Percentiles rank a stretch among this genome's conserved stretches.
These are phyloP conservation scores for Sycophaga agraensis DNA, from an alignment of 1,140 invertebrate species.

Conservation along the genomic window DNA sequence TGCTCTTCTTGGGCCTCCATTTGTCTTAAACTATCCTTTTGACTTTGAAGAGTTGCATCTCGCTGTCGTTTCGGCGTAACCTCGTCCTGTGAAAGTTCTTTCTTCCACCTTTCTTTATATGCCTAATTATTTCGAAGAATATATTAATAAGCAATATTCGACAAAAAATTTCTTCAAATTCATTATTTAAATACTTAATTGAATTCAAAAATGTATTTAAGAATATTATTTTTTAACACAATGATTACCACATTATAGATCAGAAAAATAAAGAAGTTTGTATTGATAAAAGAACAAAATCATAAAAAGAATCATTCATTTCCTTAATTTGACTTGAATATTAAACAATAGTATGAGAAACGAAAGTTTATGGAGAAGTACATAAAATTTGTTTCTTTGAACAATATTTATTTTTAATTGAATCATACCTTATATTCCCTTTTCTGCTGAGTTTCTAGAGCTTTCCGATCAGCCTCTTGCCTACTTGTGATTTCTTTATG, in stretches of 20 bases:
- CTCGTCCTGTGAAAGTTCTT: conserved; percentile 87
- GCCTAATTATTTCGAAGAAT: conserved; percentile 49
- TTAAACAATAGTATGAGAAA: too few species aligned
- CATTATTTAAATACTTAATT: conserved; percentile 11
- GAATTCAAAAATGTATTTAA: too few species aligned
- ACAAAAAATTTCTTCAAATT: background rate
- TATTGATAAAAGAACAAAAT: too few species aligned
- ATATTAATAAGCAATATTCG: background rate
- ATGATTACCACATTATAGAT: too few species aligned
- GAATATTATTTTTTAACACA: too few species aligned
- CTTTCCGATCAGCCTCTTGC: conserved; percentile 88
- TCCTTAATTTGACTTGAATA: too few species aligned
- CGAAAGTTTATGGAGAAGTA: too few species aligned
- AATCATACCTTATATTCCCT: conserved; percentile 85
- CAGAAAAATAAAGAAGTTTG: background rate
- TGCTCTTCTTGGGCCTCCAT: conserved; percentile 90
- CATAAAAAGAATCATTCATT: too few species aligned
- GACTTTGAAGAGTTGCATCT: conserved; percentile 86
- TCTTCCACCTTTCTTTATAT: conserved; percentile 96
- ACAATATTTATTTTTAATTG: too few species aligned
- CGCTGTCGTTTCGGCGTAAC: conserved; percentile 89
- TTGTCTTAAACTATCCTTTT: conserved; percentile 90
- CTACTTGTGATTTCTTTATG: conserved; percentile 86
- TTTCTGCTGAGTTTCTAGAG: conserved; percentile 89
- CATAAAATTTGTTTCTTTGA: background rate